Evolutionary conservation across 2,113 vertebrate genomes (phyloP).

Genomic region (Chloropsis cyanopogon): DNA sequence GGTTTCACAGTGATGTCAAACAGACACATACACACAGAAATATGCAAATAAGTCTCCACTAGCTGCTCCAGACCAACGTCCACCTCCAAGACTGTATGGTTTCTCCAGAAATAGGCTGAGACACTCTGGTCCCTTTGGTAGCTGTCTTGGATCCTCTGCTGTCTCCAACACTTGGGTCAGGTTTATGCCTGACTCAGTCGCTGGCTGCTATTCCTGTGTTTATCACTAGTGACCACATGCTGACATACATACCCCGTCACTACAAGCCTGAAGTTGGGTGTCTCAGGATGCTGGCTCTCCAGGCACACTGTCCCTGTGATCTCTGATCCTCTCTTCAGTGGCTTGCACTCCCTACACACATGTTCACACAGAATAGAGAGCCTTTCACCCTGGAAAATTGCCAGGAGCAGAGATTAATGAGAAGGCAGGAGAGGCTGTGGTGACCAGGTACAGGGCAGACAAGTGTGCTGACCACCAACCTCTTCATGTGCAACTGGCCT

Average conservation of each 20-base stretch:
- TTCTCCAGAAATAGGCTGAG: rapidly evolving
- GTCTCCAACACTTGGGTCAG: not conserved
- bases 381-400: not conserved
- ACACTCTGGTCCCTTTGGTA: not conserved
- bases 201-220: not conserved
- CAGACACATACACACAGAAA: not conserved
- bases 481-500: not conserved
- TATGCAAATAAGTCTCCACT: not conserved
- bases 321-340: not conserved
- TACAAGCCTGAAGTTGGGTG: not conserved
- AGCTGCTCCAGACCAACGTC: not conserved
- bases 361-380: rapidly evolving
- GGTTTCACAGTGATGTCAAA: not conserved
- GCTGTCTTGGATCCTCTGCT: not conserved
- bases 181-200: not conserved
- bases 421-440: not conserved
- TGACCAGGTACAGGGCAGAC: not conserved
- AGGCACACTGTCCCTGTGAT: not conserved
- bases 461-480: not conserved
- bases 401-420: not conserved
- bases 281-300: not conserved
- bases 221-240: not conserved
- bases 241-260: rapidly evolving
- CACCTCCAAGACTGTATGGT: not conserved
- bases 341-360: no score